Evolutionary conservation across 1,140 invertebrate genomes (phyloP).

Genomic region (Lasioglossum baleicum): DNA sequence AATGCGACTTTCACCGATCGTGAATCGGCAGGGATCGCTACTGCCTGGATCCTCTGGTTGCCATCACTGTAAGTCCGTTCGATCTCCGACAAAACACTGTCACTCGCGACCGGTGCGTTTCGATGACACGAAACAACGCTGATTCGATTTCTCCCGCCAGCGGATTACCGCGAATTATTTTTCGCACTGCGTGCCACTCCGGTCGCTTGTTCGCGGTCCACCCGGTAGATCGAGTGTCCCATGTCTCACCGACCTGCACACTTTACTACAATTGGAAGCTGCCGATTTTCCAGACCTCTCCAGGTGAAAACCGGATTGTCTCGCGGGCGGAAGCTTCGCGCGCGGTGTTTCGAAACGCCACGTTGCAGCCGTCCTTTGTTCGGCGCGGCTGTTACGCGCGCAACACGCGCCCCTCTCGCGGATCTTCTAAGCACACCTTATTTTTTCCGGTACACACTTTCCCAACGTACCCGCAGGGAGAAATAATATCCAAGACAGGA

Average conservation of each 20-base stretch:
- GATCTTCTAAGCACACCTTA: background rate
- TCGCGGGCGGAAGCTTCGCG: background rate
- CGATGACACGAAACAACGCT: too few species aligned
- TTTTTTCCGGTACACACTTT: too few species aligned
- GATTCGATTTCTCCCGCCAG: background rate
- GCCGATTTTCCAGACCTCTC: too few species aligned
- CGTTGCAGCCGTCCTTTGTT: slow-evolving; percentile 45
- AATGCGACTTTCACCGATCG: too few species aligned
- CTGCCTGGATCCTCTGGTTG: too few species aligned
- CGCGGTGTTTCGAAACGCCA: slow-evolving; percentile 48
- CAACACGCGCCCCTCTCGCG: background rate
- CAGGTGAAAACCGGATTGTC: background rate
- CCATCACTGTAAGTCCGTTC: too few species aligned
- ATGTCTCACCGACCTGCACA: background rate
- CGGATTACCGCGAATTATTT: too few species aligned
- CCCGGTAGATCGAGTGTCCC: background rate
- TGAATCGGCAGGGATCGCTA: too few species aligned
- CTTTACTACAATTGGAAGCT: background rate
- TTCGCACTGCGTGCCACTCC: background rate
- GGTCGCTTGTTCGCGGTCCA: background rate
- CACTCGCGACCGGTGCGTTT: too few species aligned
- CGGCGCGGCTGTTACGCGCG: background rate
- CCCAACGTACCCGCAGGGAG: too few species aligned
- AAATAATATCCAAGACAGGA: too few species aligned
- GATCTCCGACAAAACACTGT: too few species aligned